A percentile compares a stretch with the other conserved stretches of the same genome.
phyloP scores from a whole-genome alignment of 2,888 invertebrate species.

The Sialis fuliginosa region DNA sequence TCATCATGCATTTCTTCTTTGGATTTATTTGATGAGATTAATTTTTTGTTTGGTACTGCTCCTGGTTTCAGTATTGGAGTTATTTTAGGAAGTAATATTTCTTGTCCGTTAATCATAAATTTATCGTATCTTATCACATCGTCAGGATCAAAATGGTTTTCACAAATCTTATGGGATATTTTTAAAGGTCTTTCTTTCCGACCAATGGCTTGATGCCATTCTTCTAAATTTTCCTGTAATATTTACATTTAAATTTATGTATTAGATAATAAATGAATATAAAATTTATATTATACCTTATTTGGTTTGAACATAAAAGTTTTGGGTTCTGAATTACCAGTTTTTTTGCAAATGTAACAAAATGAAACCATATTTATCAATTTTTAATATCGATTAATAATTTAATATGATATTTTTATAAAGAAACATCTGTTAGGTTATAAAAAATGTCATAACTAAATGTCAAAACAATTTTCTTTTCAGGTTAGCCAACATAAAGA shows the following conservation, averaged over 20 bases:
- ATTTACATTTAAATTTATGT: not conserved
- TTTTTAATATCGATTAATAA: not conserved
- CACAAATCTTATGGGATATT: constrained; percentile 1
- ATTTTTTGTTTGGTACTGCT: not conserved
- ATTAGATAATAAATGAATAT: not conserved
- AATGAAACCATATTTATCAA: not conserved
- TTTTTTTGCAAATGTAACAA: constrained; percentile 1
- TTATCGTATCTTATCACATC: not conserved
- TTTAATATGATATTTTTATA: no score
- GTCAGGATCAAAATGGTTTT: not conserved
- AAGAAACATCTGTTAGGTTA: no score
- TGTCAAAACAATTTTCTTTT: no score
- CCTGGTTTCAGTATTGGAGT: not conserved
- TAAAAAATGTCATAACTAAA: no score
- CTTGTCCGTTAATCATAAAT: not conserved
- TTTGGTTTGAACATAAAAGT: constrained; percentile 1
- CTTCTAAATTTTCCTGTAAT: not conserved
- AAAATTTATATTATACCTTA: not conserved
- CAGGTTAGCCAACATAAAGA: no score
- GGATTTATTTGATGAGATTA: not conserved
- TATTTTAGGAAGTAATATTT: not conserved
- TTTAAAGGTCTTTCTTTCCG: not conserved
- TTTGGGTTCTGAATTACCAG: not conserved
- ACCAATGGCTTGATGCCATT: not conserved
- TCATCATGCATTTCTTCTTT: not conserved